Evolutionary conservation across 1,140 invertebrate species (phyloP).

Genomic region (Euschistus heros): DNA sequence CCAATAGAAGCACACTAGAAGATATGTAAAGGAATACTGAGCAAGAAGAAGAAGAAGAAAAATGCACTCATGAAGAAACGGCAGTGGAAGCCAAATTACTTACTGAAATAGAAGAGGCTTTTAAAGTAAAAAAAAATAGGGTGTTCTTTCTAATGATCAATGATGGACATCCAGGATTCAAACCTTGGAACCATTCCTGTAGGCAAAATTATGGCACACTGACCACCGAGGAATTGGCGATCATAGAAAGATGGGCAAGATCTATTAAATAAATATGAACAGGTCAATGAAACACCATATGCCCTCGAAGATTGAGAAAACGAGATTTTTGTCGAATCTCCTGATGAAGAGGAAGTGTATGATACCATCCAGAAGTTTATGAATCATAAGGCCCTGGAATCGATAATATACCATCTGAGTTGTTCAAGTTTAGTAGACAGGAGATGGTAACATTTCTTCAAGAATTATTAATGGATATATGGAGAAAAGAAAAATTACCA

Average conservation of each 20-base stretch:
- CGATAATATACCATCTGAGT: no score
- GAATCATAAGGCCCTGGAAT: neutral
- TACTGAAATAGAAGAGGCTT: no score
- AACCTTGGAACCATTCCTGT: neutral
- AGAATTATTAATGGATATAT: no score
- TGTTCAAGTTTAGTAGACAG: no score
- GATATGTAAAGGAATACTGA: neutral
- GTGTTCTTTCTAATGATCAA: neutral
- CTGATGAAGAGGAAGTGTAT: neutral
- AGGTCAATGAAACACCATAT: neutral
- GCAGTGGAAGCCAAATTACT: neutral
- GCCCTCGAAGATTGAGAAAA: neutral
- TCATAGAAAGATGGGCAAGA: neutral
- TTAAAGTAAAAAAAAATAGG: neutral
- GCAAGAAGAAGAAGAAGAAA: neutral
- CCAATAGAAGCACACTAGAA: neutral
- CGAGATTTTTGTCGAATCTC: neutral
- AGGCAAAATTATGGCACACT: neutral
- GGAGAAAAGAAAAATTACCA: neutral
- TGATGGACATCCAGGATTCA: neutral
- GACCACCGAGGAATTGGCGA: neutral
- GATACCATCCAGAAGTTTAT: neutral
- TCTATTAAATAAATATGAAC: neutral
- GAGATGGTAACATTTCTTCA: no score
- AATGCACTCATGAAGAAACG: neutral